phyloP scores from a whole-genome alignment of 2,113 vertebrate genomes.

The Scomber scombrus region DNA sequence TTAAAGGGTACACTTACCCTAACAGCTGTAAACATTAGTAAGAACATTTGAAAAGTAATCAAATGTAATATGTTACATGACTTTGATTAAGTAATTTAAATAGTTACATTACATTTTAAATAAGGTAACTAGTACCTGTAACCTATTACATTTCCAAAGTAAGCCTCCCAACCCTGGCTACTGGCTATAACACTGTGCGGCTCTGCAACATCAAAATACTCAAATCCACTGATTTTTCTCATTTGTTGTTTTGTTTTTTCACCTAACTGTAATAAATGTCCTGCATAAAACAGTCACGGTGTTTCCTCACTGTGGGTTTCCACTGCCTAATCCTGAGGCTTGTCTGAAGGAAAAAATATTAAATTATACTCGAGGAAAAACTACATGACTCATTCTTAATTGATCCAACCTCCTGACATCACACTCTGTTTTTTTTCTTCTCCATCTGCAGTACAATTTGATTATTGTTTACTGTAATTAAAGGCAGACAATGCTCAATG shows the following conservation, averaged over 20 bases:
- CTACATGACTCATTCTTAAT: background rate
- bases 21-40: no score
- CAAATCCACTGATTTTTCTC: background rate
- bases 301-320: background rate
- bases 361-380: constrained; percentile 6
- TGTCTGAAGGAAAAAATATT: constrained; percentile 5
- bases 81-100: no score
- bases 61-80: no score
- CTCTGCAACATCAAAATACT: background rate
- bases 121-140: no score
- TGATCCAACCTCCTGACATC: constrained; percentile 33
- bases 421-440: background rate
- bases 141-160: no score
- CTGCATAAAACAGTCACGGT: background rate
- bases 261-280: background rate
- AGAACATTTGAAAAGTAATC: no score
- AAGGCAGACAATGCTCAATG: constrained; percentile 1
- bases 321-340: background rate
- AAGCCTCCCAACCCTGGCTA: no score
- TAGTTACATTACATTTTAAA: no score
- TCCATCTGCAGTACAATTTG: background rate
- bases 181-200: no score
- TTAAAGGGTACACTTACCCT: no score
- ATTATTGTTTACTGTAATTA: constrained; percentile 31
- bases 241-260: background rate